Evolutionary conservation across 2,888 invertebrate species (phyloP), one percentile per base, ranked within the genome.

Genomic region (Eupithecia tripunctaria): DNA sequence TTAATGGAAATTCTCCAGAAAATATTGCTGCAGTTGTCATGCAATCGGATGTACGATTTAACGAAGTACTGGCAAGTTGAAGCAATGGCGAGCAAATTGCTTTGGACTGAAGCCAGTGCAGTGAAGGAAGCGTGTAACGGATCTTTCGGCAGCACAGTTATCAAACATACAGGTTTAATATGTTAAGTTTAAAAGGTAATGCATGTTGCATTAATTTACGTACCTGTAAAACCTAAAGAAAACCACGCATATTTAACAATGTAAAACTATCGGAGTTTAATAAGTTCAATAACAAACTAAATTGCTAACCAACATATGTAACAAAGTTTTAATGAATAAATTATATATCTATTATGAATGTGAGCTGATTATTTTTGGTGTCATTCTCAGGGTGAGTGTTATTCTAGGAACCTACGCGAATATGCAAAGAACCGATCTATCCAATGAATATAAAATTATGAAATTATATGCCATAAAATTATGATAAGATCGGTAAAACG

Each of bases 391-490:
- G 25, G 56, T 25, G 10, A 25, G 21, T 12, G 4, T 5, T 12
- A 4, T 56, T 56, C 12, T 25, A 32, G 18, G 15, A 67, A 72
- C 67, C 66, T 63, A 69, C 47, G 59, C 70, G 36, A 74, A 72
- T 60, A 47, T 67, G 67, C 75, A 70, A 72, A 66, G 64, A 71
- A 67, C 71, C 67, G 63, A 70, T 60, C 72, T 67, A 75, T 72
- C 67, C 68, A 41, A 70, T 70, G 59, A 70, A 72, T 72, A 75
- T 75, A 32, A 75, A 74, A 79, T 79, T 79, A 76, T 74, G 63
- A 75, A 73, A 79, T 79, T 79, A 76, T 75, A 67, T 71, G 73
- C 77, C 73, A 80, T 80, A 77, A 77, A 75, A 80, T 75, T 73
- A 77, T 75, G 74, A 78, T 77, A 77, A 76, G 71, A 66, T 72